Evolutionary conservation across 1,140 invertebrate species (phyloP), one percentile per base, ranked within the genome.

Genomic region (Pachyrhynchus sulphureomaculatus): DNA sequence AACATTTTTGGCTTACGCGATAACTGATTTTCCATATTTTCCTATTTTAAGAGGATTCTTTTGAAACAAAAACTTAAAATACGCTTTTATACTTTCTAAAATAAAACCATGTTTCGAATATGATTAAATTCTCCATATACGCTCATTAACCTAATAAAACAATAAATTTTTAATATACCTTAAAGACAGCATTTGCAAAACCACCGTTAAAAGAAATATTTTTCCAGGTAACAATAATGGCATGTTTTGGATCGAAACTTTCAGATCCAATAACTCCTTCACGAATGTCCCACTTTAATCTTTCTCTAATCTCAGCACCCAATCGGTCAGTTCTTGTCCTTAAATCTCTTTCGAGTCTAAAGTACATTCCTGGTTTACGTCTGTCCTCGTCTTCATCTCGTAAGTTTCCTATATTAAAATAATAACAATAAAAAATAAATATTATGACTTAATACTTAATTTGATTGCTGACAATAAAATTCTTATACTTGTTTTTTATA

Each of bases 151-250:
- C n/a, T n/a, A n/a, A n/a, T n/a, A n/a, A n/a, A n/a, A n/a, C n/a
- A n/a, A n/a, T n/a, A n/a, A n/a, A n/a, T n/a, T n/a, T n/a, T n/a
- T 51, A 41, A 73, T 80, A 79, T 78, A 91, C 90, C 77, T 80
- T 85, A 71, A 84, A 88, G 6, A 93, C 78, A 10, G 91, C 86
- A 75, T 90, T 88, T 61, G 88, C 85, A 68, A 92, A 91, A 54
- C 91, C 92, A 36, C 93, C 93, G 68, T 90, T 86, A 76, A 96
- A 96, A 0, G 92, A 92, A 75, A 97, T 86, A 73, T 97, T 96
- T 76, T 94, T 95, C 95, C 95, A 98, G 0, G 95, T 98, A n/a
- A 92, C 83, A 66, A 96, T 93, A 34, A 92, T 80, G 2, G 87
- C 89, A 71, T 96, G 93, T 72, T 95, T 95, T 0, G 95, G 93